Conservation (phyloP, 1,140 invertebrate species). For the Trigoniulus corallinus region DNA sequence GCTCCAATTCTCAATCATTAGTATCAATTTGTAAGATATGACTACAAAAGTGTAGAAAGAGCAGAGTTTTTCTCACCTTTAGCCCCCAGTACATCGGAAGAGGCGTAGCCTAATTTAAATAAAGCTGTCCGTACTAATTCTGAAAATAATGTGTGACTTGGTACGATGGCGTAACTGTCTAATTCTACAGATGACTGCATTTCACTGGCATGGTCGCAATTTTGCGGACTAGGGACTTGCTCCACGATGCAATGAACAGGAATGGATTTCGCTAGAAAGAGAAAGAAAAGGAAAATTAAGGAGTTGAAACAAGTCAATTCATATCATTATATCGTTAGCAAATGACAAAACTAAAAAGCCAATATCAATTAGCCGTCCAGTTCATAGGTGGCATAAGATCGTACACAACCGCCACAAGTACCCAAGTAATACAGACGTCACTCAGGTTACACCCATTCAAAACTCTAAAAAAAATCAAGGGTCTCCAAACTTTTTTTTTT, state of each 20-base stretch:
- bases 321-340: not conserved
- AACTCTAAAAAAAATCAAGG: too few relatives aligned
- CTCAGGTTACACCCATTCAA: too few relatives aligned
- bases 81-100: slow-evolving; percentile 51
- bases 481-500: too few relatives aligned
- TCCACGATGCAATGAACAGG: slow-evolving; percentile 67
- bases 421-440: too few relatives aligned
- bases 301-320: slow-evolving; percentile 3
- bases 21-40: too few relatives aligned
- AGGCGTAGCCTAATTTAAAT: slow-evolving; percentile 56
- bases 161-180: slow-evolving; percentile 85
- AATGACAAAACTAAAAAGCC: not conserved
- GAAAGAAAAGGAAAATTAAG: slow-evolving; percentile 7
- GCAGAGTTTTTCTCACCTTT: slow-evolving; percentile 53
- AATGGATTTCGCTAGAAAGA: slow-evolving; percentile 57
- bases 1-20: too few relatives aligned
- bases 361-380: not conserved
- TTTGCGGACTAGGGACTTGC: slow-evolving; percentile 12
- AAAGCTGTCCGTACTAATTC: slow-evolving; percentile 62
- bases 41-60: too few relatives aligned
- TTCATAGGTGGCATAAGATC: too few relatives aligned
- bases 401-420: too few relatives aligned
- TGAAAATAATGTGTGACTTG: slow-evolving; percentile 66
- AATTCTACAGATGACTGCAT: slow-evolving; percentile 47
- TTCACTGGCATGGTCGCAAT: slow-evolving; percentile 7